Evolutionary conservation across 1,140 invertebrate species (phyloP).

Genomic region (Lucilia sericata): DNA sequence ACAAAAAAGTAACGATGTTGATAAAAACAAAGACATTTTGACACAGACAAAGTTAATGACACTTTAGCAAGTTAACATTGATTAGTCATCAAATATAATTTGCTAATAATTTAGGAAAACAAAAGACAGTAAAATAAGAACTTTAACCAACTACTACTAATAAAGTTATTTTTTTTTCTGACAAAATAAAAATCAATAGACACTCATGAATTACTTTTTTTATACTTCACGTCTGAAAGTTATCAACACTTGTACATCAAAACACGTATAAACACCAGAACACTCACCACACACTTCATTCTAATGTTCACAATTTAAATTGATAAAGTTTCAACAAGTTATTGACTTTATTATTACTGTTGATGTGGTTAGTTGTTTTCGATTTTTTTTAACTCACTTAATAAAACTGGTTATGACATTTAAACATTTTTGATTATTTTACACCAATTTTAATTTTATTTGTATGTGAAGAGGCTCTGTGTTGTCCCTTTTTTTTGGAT

Average conservation of each 20-base stretch:
- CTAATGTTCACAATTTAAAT: background rate
- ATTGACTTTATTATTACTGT: background rate
- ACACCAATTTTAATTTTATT: background rate
- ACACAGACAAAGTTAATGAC: slow-evolving; percentile 8
- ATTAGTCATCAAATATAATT: slow-evolving; percentile 12
- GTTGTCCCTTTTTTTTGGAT: background rate
- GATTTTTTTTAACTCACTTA: background rate
- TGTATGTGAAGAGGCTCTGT: background rate
- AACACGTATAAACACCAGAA: background rate
- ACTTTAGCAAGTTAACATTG: slow-evolving; percentile 16
- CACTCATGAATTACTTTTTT: background rate
- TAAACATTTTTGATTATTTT: slow-evolving; percentile 1
- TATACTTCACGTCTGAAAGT: too few relatives aligned
- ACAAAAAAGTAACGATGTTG: background rate
- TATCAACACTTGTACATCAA: too few relatives aligned
- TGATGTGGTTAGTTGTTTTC: too few relatives aligned
- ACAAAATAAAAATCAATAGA: slow-evolving; percentile 13
- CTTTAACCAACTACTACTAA: background rate
- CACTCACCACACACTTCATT: background rate
- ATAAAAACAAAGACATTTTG: background rate
- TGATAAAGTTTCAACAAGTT: slow-evolving; percentile 11
- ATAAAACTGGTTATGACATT: background rate
- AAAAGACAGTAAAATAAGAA: background rate
- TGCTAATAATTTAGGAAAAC: background rate
- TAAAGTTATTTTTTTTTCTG: background rate